Base-by-base conservation (phyloP, 2,113 vertebrate genomes). In the Crotalus viridis region DNA sequence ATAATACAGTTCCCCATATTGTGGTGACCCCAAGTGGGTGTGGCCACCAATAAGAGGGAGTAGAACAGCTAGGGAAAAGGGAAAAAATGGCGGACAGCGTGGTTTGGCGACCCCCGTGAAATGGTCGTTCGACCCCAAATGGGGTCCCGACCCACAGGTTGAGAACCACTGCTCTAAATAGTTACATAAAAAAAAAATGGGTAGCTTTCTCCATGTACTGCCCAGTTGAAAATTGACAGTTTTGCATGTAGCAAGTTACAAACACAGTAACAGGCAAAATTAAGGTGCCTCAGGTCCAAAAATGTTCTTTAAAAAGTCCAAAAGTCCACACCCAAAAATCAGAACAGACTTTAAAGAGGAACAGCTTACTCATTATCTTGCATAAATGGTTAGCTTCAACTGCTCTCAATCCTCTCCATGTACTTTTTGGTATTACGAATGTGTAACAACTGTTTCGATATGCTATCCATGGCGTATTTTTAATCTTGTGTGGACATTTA, bases 371-470 rank as follows among this genome's bases (percentile, higher is more conserved):
- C 15, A 98, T 95, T 33, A 93, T 96, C 95, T 95, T 97, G 98
- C 99, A 99, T 90, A 97, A 97, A 8, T 98, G 93, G 10, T 97
- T 94, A 69, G 97, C 93, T 55, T 96, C 97, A 4, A 96, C 96
- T 28, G 94, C 55, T 28, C 97, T 95, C 86, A 95, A 74, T 26
- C 96, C 92, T 2, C 92, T 95, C 97, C 98, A 98, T 94, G 98
- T 98, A 90, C 97, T 96, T 90, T 98, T 94, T 12, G 95, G 96
- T 95, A 99, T 96, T 96, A 98, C 96, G 91, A 99, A 99, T 57
- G 98, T 97, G 94, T 99, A 99, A 95, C 99, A 99, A 94, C 98
- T 98, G 93, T 98, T 98, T 95, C 96, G 97, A 97, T 98, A 99
- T 43, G 99, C 98, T 96, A 99, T 98, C 99, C 99, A 99, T 86